phyloP scores from a whole-genome alignment of 2,797 vertebrate species.

The Heteromormyrus szaboi region DNA sequence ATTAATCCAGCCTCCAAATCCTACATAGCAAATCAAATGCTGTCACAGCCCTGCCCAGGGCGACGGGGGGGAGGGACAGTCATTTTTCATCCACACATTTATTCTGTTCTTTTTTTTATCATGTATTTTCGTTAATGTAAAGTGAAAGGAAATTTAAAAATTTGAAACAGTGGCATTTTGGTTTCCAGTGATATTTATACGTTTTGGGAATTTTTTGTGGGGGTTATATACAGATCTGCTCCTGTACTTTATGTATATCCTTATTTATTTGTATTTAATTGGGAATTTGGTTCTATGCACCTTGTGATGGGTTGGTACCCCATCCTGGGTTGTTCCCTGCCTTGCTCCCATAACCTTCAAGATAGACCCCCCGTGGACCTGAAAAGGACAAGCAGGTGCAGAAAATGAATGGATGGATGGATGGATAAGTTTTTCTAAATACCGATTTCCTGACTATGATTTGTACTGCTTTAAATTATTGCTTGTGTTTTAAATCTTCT shows the following conservation, averaged over 20 bases:
- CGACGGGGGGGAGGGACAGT: slow-evolving; percentile 51
- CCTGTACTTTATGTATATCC: not conserved
- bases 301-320: not conserved
- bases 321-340: not conserved
- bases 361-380: not conserved
- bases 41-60: slow-evolving; percentile 63
- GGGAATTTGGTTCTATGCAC: not conserved
- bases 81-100: slow-evolving; percentile 56
- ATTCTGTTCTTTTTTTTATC: slow-evolving; percentile 42
- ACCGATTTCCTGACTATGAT: not conserved
- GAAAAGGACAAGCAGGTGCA: not conserved
- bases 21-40: slow-evolving; percentile 78
- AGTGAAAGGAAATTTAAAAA: slow-evolving; percentile 63
- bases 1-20: slow-evolving; percentile 75
- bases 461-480: not conserved
- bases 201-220: not conserved
- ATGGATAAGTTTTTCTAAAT: not conserved
- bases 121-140: slow-evolving; percentile 74
- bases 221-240: not conserved
- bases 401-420: not conserved
- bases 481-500: not conserved
- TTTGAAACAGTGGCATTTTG: not conserved
- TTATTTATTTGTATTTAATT: not conserved
- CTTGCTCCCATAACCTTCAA: not conserved
- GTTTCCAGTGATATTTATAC: not conserved